Percentiles rank a stretch among this genome's conserved stretches.
Evolutionary conservation across 2,797 vertebrate species (phyloP).

Genomic region (Myotis myotis): DNA sequence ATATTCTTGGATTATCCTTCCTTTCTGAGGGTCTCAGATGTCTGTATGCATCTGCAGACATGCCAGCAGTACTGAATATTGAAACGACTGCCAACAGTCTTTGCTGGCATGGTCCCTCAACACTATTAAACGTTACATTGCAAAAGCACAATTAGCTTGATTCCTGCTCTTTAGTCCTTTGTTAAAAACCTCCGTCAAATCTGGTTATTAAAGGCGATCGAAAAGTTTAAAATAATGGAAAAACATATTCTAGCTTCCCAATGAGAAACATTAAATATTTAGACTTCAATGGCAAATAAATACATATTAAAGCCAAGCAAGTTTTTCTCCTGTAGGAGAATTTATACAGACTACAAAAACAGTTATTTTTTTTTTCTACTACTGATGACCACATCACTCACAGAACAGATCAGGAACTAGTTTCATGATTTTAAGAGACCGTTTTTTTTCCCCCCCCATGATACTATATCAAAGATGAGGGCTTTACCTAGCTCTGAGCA

Average conservation of each 20-base stretch:
- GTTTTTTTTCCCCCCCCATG: neutral
- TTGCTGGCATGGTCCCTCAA: slow-evolving; percentile 84
- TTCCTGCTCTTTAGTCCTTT: slow-evolving; percentile 72
- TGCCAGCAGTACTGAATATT: slow-evolving; percentile 79
- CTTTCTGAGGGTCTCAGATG: slow-evolving; percentile 76
- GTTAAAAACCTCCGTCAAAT: slow-evolving; percentile 68
- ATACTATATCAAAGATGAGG: neutral
- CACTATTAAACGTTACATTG: slow-evolving; percentile 65
- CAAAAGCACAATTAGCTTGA: slow-evolving; percentile 71
- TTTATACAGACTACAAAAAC: slow-evolving; percentile 57
- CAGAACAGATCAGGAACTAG: slow-evolving; percentile 27
- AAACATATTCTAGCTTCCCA: slow-evolving; percentile 62
- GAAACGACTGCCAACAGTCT: slow-evolving; percentile 9
- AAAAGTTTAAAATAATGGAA: slow-evolving; percentile 68
- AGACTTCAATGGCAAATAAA: slow-evolving; percentile 69
- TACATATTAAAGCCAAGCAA: slow-evolving; percentile 59
- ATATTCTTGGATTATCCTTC: slow-evolving; percentile 69
- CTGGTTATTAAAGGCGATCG: slow-evolving; percentile 68
- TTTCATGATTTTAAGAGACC: slow-evolving; percentile 56
- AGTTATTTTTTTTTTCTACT: slow-evolving; percentile 61
- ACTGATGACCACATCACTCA: slow-evolving; percentile 54
- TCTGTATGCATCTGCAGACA: slow-evolving; percentile 73
- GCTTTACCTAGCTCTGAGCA: slow-evolving; percentile 51
- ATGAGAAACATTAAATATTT: slow-evolving; percentile 62
- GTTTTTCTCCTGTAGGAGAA: slow-evolving; percentile 1